Conservation (phyloP, 2,113 vertebrate genomes). For the Turnix velox region DNA sequence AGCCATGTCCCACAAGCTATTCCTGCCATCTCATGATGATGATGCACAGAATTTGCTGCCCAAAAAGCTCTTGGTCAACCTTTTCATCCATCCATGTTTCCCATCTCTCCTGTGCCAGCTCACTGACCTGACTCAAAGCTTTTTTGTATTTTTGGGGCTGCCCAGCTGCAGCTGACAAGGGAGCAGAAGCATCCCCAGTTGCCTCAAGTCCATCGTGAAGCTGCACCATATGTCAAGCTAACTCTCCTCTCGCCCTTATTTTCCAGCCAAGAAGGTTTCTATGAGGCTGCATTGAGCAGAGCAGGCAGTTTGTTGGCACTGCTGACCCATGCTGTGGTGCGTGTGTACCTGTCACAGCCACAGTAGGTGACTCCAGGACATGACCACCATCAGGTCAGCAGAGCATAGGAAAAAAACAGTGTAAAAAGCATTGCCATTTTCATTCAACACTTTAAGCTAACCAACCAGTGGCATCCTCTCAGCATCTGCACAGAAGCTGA, state of each 20-base stretch:
- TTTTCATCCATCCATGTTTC: background rate
- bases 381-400: background rate
- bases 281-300: background rate
- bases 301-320: fast-evolving
- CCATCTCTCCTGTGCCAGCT: background rate
- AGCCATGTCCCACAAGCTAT: background rate
- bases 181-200: background rate
- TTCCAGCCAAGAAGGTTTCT: background rate
- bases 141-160: background rate
- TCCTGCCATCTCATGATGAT: background rate
- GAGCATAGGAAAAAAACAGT: background rate
- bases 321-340: background rate
- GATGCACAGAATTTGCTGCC: background rate
- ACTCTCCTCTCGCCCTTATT: background rate
- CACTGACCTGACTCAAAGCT: background rate
- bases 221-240: background rate
- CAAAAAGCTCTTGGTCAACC: background rate
- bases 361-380: background rate
- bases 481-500: background rate
- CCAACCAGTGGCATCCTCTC: too few relatives aligned
- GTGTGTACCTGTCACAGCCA: background rate
- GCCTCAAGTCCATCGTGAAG: background rate
- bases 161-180: background rate
- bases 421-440: background rate
- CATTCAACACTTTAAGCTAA: background rate